A percentile compares a stretch with the other conserved stretches of the same genome.
phyloP scores from a whole-genome alignment of 2,888 invertebrate genomes.

The Mamestra brassicae region DNA sequence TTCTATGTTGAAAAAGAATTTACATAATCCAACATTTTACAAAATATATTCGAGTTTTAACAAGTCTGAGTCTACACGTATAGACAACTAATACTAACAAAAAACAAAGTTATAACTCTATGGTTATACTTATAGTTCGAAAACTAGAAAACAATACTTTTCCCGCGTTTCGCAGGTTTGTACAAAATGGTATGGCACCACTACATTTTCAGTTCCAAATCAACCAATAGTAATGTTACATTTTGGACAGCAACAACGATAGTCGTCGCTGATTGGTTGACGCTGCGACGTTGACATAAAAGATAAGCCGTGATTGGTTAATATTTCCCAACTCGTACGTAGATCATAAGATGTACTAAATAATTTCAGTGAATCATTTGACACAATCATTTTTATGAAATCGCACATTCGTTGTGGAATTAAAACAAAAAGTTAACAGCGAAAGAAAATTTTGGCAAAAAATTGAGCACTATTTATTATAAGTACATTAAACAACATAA shows the following conservation, averaged over 20 bases:
- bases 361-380: background rate
- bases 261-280: conserved; percentile 17
- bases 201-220: conserved; percentile 29
- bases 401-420: background rate
- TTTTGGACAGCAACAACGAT: conserved; percentile 10
- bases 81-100: conserved; percentile 51
- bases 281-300: background rate
- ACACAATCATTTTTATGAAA: background rate
- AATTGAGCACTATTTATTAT: conserved; percentile 27
- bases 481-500: conserved; percentile 10
- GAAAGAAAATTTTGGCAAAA: conserved; percentile 10
- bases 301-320: conserved; percentile 1
- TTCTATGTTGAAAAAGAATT: conserved; percentile 52
- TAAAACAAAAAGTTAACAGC: background rate
- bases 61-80: conserved; percentile 49
- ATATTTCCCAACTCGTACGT: background rate
- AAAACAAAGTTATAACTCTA: conserved; percentile 39
- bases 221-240: conserved; percentile 35
- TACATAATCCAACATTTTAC: conserved; percentile 60
- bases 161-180: conserved; percentile 48
- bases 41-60: conserved; percentile 64
- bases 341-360: background rate
- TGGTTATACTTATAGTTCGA: conserved; percentile 42
- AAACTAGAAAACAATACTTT: conserved; percentile 57
- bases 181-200: conserved; percentile 62